Conservation (phyloP, 2,113 vertebrate genomes). For the Saimiri boliviensis region DNA sequence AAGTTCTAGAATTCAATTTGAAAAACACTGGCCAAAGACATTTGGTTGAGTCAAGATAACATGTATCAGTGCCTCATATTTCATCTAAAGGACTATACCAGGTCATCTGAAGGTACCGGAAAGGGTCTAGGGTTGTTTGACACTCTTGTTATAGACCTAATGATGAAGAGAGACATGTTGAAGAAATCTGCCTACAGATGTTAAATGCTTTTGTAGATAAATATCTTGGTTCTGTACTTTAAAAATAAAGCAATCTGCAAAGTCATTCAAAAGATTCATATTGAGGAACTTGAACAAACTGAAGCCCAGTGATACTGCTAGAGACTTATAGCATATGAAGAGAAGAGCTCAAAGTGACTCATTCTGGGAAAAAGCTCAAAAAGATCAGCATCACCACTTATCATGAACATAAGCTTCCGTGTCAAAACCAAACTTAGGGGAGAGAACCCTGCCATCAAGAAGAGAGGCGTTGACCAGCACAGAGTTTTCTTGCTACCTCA, state of each 20-base stretch:
- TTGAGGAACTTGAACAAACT: background rate
- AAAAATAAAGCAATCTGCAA: conserved; percentile 10
- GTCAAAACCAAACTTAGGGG: background rate
- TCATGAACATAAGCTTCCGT: background rate
- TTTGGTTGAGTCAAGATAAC: background rate
- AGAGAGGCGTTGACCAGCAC: background rate
- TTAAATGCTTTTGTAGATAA: background rate
- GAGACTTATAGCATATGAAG: background rate
- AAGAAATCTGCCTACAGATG: conserved; percentile 15
- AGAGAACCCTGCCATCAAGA: background rate
- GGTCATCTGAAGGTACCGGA: background rate
- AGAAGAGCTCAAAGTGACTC: background rate
- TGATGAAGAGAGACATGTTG: background rate
- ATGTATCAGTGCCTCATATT: background rate
- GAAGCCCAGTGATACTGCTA: background rate
- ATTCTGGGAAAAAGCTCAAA: conserved; percentile 16
- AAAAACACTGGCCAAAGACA: background rate
- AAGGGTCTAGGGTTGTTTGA: background rate
- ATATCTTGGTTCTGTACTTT: background rate
- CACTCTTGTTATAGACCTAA: background rate
- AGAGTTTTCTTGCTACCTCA: background rate
- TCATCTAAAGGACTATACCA: background rate
- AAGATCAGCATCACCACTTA: background rate
- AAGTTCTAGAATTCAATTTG: conserved; percentile 19
- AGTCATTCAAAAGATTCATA: background rate